Base-by-base conservation (phyloP, 2,113 vertebrate species). In the Pluvianellus socialis region DNA sequence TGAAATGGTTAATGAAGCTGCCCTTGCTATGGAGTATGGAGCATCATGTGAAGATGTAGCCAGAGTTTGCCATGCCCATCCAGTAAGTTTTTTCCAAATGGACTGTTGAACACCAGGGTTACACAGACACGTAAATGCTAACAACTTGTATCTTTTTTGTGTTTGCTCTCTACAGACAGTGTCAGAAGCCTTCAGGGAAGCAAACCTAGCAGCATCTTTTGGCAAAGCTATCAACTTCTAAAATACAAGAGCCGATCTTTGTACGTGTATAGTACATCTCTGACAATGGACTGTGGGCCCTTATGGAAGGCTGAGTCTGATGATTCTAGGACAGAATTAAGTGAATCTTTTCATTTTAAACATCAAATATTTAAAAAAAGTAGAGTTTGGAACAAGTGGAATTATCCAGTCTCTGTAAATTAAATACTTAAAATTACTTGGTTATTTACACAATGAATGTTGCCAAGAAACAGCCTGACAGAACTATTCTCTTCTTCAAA, bases 151-250 rank as follows among this genome's bases (percentile, higher is more conserved):
- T 68, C 80, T 76, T 76, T 79, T 72, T 65, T 96, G n/a, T 93
- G 90, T 89, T 97, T 82, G 80, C 38, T 94, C 59, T 72, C 96
- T 96, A 22, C 98, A 99, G 99, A 99, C 99, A 5, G 99, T 99
- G 96, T 99, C 99, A 27, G 99, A 99, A 98, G 99, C 99, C 93
- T 99, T 99, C 98, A 98, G 99, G 98, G 99, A 99, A 99, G 99
- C 99, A 77, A 99, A 99, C 96, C 95, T 99, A 71, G 99, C 99
- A 56, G 99, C 99, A 24, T 99, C 99, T 58, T 99, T 99, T 80
- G 99, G 99, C 93, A 99, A 99, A 99, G 98, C 99, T 74, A 99
- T 99, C 97, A 99, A 99, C 98, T 99, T 99, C 97, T 99, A 96
- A 99, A 96, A 73, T 23, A 53, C 58, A 95, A 93, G 92, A 88